Conservation (phyloP, 1,140 invertebrate species). For the Thaumatotibia leucotreta region DNA sequence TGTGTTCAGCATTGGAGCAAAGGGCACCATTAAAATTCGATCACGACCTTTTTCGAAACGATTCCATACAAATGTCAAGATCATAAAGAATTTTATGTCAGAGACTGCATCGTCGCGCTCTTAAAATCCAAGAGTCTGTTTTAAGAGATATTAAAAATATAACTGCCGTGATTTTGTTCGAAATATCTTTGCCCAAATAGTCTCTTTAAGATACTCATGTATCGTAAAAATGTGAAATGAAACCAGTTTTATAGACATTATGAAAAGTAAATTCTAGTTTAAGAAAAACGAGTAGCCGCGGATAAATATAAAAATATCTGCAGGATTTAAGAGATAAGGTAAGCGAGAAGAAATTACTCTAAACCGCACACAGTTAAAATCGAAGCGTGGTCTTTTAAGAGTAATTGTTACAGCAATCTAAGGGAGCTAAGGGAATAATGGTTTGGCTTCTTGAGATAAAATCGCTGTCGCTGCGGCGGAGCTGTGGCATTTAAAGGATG, state of each 20-base stretch:
- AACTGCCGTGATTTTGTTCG: neutral
- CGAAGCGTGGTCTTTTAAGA: slow-evolving; percentile 14
- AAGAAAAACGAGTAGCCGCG: neutral
- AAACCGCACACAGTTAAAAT: neutral
- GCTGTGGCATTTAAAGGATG: slow-evolving; percentile 18
- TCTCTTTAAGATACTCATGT: neutral
- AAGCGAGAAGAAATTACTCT: neutral
- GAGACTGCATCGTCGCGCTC: slow-evolving; percentile 20
- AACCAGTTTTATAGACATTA: neutral
- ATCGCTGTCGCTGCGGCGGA: slow-evolving; percentile 36
- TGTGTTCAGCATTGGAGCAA: slow-evolving; percentile 27
- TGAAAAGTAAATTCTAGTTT: neutral
- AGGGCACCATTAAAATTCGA: slow-evolving; percentile 36
- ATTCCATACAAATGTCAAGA: slow-evolving; percentile 46
- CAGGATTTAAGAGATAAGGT: neutral
- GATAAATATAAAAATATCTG: neutral
- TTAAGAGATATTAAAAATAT: slow-evolving; percentile 3
- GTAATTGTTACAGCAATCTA: slow-evolving; percentile 29
- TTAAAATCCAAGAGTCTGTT: slow-evolving; percentile 1
- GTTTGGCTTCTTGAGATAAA: slow-evolving; percentile 46
- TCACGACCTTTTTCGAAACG: slow-evolving; percentile 37
- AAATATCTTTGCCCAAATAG: neutral
- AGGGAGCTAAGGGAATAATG: slow-evolving; percentile 46
- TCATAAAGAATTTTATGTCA: slow-evolving; percentile 35
- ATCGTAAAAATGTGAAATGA: neutral